These are phyloP conservation scores for Rhinoderma darwinii DNA, from an alignment of 2,113 vertebrate species.

Conservation along the genomic window DNA sequence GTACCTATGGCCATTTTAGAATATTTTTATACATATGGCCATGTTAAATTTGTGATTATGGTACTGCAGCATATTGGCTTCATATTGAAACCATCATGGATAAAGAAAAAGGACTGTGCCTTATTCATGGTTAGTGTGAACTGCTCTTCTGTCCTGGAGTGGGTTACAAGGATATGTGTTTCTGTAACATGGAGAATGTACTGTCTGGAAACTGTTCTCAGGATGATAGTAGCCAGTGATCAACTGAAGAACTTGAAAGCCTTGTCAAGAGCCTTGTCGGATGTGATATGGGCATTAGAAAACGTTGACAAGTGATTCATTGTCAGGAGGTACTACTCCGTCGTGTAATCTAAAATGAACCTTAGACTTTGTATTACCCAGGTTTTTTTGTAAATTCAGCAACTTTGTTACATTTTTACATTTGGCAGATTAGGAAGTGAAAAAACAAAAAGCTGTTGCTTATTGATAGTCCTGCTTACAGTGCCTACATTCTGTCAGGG, in stretches of 20 bases:
- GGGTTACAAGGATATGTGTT: not conserved
- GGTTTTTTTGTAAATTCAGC: not conserved
- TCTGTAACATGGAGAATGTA: not conserved
- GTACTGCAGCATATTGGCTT: not conserved
- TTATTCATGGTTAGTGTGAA: not conserved
- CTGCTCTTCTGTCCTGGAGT: not conserved
- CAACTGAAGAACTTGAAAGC: constrained; percentile 34
- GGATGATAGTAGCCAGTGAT: constrained; percentile 37
- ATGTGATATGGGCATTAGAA: constrained; percentile 44
- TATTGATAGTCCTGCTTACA: not conserved
- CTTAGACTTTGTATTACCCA: not conserved
- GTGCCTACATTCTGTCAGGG: not conserved
- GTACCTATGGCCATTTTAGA: not conserved
- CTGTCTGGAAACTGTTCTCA: constrained; percentile 34
- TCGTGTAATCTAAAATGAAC: not conserved
- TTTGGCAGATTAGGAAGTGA: not conserved
- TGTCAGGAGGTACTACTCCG: not conserved
- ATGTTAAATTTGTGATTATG: not conserved
- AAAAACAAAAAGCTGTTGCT: not conserved
- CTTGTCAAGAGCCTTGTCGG: constrained; percentile 43
- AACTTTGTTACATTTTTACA: not conserved
- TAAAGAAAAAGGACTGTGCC: not conserved
- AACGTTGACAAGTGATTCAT: constrained; percentile 38
- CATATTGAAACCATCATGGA: not conserved
- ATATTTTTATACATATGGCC: not conserved